Percentiles rank a stretch among this genome's conserved stretches.
Conservation (phyloP, 2,797 vertebrate genomes). For the Mus minutoides region DNA sequence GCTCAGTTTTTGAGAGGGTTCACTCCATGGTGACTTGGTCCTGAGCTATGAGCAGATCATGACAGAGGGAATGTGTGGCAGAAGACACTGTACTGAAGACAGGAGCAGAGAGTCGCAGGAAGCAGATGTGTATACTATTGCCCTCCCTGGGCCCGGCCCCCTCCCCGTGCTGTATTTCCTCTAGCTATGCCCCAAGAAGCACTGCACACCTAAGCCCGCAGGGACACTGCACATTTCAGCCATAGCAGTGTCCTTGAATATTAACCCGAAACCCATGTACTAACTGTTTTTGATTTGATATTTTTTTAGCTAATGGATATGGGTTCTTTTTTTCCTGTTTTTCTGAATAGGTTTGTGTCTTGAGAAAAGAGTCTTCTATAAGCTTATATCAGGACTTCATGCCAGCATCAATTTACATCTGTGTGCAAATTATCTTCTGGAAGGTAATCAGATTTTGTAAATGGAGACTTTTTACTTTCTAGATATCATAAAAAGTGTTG, state of each 20-base stretch:
- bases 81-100: not conserved
- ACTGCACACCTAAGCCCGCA: not conserved
- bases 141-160: too few species aligned
- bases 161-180: not conserved
- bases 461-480: conserved; percentile 13
- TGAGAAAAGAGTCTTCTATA: conserved; percentile 97
- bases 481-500: conserved; percentile 28
- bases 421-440: conserved; percentile 93
- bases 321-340: conserved; percentile 37
- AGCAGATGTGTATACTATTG: not conserved
- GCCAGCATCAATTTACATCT: conserved; percentile 98
- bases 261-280: conserved; percentile 31
- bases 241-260: not conserved
- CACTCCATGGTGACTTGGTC: not conserved
- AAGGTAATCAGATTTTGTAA: conserved; percentile 88
- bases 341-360: conserved; percentile 91
- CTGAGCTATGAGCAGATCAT: not conserved
- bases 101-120: not conserved
- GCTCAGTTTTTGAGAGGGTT: not conserved
- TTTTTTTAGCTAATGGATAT: not conserved
- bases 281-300: not conserved
- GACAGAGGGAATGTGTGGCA: not conserved
- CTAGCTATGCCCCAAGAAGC: not conserved
- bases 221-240: not conserved
- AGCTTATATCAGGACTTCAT: conserved; percentile 97